A percentile compares a stretch with the other conserved stretches of the same genome.
Evolutionary conservation across 1,140 invertebrate species (phyloP).

Genomic region (Copidosoma floridanum): DNA sequence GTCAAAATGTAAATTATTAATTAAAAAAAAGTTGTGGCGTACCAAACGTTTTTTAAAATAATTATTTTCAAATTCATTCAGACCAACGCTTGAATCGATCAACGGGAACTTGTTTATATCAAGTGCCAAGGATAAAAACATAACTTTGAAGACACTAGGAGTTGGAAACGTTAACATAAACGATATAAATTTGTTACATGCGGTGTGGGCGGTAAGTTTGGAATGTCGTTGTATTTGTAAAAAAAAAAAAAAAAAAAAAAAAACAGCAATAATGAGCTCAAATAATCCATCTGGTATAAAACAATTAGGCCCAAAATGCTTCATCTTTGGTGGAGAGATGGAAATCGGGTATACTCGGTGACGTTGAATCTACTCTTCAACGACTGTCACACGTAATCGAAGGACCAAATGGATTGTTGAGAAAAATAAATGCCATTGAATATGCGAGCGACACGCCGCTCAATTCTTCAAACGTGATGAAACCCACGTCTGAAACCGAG

Average conservation of each 20-base stretch:
- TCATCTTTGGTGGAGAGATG: slow-evolving; percentile 50
- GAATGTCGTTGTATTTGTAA: neutral
- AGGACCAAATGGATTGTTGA: slow-evolving; percentile 51
- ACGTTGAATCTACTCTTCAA: slow-evolving; percentile 42
- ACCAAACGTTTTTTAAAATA: neutral
- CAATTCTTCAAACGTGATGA: slow-evolving; percentile 17
- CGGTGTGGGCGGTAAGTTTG: slow-evolving; percentile 52
- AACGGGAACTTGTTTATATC: slow-evolving; percentile 67
- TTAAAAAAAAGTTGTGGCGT: neutral
- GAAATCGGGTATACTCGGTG: slow-evolving; percentile 43
- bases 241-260: slow-evolving; percentile 12
- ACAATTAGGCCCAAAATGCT: slow-evolving; percentile 44
- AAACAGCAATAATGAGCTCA: neutral
- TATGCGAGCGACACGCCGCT: slow-evolving; percentile 25
- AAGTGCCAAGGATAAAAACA: slow-evolving; percentile 64
- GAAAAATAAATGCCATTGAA: slow-evolving; percentile 39
- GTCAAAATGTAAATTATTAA: neutral
- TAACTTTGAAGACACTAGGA: slow-evolving; percentile 63
- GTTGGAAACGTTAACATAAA: slow-evolving; percentile 64
- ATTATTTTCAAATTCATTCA: slow-evolving; percentile 33
- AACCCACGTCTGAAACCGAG: neutral
- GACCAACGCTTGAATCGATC: slow-evolving; percentile 63
- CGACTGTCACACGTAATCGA: slow-evolving; percentile 40
- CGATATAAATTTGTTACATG: slow-evolving; percentile 58
- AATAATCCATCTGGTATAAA: neutral